Conservation (phyloP, 2,888 invertebrate species). For the Drosophila tanythrix region DNA sequence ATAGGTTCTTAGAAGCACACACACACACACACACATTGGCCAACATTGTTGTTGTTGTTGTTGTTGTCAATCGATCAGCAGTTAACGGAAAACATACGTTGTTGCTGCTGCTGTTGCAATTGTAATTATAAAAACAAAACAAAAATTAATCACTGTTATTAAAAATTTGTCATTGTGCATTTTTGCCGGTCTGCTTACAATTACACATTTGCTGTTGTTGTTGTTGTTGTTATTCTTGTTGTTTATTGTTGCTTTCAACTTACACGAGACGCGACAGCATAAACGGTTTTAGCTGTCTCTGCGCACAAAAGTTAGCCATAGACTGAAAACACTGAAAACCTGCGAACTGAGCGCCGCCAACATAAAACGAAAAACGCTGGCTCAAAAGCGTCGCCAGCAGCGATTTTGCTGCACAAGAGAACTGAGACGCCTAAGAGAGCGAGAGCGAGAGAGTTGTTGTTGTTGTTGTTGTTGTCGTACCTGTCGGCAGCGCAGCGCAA, state of each 20-base stretch:
- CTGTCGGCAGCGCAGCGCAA: conserved; percentile 60
- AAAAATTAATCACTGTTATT: conserved; percentile 25
- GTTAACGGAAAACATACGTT: conserved; percentile 1
- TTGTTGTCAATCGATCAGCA: conserved; percentile 17
- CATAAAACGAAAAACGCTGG: conserved; percentile 38
- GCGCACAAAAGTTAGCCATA: conserved; percentile 74
- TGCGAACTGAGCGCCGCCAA: conserved; percentile 38
- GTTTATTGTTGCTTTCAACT: conserved; percentile 27
- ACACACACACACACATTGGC: conserved; percentile 6
- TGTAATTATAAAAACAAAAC: conserved; percentile 6
- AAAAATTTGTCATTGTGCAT: conserved; percentile 27
- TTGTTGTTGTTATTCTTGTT: conserved; percentile 18
- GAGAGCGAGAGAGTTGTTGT: conserved; percentile 5
- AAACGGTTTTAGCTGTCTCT: conserved; percentile 66
- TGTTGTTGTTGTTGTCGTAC: conserved; percentile 45
- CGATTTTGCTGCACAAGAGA: conserved; percentile 19
- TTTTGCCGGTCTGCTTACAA: conserved; percentile 51
- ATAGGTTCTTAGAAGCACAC: conserved; percentile 34
- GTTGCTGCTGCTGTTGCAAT: not conserved
- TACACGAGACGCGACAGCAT: conserved; percentile 44
- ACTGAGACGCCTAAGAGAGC: conserved; percentile 11
- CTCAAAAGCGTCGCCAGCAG: conserved; percentile 46
- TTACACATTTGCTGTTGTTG: conserved; percentile 49
- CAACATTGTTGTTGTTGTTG: conserved; percentile 8
- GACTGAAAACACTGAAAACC: conserved; percentile 69